These are phyloP conservation scores for Reticulitermes speratus DNA, from an alignment of 1,140 invertebrate genomes.

Conservation along the genomic window DNA sequence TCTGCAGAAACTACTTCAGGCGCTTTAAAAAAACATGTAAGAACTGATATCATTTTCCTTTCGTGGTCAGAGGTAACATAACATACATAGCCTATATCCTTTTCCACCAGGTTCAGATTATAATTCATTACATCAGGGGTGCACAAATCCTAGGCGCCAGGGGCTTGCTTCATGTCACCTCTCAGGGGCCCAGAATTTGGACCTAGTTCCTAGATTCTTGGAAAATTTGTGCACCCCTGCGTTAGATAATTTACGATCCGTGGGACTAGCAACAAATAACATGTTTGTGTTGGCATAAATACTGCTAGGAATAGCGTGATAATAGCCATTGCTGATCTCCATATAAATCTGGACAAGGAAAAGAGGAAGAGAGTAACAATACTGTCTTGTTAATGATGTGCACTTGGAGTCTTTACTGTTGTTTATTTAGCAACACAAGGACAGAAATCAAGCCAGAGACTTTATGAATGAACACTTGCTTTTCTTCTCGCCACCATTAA, in stretches of 20 bases:
- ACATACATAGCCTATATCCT: too few species aligned
- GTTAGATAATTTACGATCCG: neutral
- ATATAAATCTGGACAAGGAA: neutral
- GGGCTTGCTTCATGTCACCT: too few species aligned
- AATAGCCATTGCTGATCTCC: neutral
- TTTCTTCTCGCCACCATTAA: neutral
- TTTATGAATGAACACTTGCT: neutral
- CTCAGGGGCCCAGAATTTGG: too few species aligned
- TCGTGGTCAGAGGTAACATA: too few species aligned
- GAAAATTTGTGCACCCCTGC: too few species aligned
- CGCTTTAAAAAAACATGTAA: too few species aligned
- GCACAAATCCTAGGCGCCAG: too few species aligned
- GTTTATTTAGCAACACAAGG: neutral
- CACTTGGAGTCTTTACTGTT: neutral
- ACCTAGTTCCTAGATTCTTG: too few species aligned
- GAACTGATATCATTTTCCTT: too few species aligned
- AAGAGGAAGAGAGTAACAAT: neutral
- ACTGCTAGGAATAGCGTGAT: neutral
- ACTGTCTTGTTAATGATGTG: neutral
- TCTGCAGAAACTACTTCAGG: too few species aligned
- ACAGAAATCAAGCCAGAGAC: neutral
- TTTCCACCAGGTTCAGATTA: too few species aligned
- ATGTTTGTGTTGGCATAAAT: neutral
- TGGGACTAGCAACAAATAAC: neutral
- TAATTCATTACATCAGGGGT: too few species aligned